These are phyloP conservation scores for Anarrhichthys ocellatus DNA, from an alignment of 2,113 vertebrate genomes.

Conservation along the genomic window DNA sequence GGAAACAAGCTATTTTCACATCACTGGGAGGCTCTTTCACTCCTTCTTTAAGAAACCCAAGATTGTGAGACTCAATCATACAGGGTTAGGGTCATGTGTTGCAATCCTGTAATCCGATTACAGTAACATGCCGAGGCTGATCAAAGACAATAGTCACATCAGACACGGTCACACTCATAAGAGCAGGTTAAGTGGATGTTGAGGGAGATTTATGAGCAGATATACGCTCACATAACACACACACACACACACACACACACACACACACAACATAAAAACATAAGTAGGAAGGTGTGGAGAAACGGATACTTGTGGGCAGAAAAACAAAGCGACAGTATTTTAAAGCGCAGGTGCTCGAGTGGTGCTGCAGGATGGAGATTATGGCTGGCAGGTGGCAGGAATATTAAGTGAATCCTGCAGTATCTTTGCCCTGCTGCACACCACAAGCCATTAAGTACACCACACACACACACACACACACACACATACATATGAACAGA, in stretches of 20 bases:
- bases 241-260: neutral
- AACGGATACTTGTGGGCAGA: slow-evolving; percentile 28
- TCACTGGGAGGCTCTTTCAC: slow-evolving; percentile 12
- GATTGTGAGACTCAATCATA: neutral
- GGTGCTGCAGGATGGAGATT: slow-evolving; percentile 70
- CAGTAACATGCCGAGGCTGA: slow-evolving; percentile 8
- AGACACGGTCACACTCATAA: slow-evolving; percentile 10
- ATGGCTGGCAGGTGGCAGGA: slow-evolving; percentile 65
- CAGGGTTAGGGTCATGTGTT: neutral
- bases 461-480: slow-evolving; percentile 22
- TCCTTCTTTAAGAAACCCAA: neutral
- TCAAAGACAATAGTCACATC: slow-evolving; percentile 21
- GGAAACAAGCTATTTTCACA: slow-evolving; percentile 27
- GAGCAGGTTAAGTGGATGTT: slow-evolving; percentile 29
- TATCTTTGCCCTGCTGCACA: slow-evolving; percentile 58
- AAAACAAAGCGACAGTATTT: slow-evolving; percentile 55
- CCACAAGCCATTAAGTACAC: slow-evolving; percentile 61
- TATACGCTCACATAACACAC: neutral
- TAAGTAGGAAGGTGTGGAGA: slow-evolving; percentile 12
- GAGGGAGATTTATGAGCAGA: slow-evolving; percentile 37
- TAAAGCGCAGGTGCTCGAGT: slow-evolving; percentile 30
- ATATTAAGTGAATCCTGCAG: slow-evolving; percentile 75
- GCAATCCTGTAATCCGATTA: slow-evolving; percentile 19
- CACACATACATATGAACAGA: slow-evolving; percentile 18
- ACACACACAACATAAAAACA: slow-evolving; percentile 10